Base-by-base conservation (phyloP, 2,113 vertebrate genomes). In the Peucedramus taeniatus region DNA sequence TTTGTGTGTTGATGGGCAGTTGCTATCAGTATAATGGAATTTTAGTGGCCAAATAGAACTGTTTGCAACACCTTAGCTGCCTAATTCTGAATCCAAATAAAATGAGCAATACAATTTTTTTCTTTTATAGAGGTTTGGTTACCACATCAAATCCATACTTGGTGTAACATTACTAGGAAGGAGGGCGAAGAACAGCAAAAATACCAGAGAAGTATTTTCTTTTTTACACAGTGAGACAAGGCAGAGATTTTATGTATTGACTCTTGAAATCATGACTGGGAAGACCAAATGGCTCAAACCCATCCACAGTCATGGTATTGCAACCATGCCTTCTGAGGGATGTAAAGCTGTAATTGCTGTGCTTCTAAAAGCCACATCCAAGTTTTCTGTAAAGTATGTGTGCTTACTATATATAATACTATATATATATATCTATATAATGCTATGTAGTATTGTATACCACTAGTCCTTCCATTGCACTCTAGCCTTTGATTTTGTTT, bases 301-400 rank as follows among this genome's bases (percentile, higher is more conserved):
- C 39, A 50, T 10, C 39, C 9, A 3, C 16, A 71, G 18, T 15
- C 59, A 45, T 18, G n/a, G 33, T 39, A 64, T 5, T 7, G 8
- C 39, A 56, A 9, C 39, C 2, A 0, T 4, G 0, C 8, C 27
- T 54, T 56, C 2, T 9, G 44, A 47, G 37, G 15, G 11, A 3
- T 39, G 17, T 24, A 42, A 49, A 72, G 28, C 35, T 90, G 42
- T 8, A 51, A 23, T 3, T 60, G 27, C 20, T 74, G 8, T 39
- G 26, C 22, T 87, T n/a, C 53, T 42, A 60, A 54, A 33, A 75
- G 23, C 15, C 27, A n/a, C 5, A 28, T 20, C 3, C 18, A 87
- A 31, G 22, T 33, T 54, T 88, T 60, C 51, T 60, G 15, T 47
- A 39, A 59, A 66, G 12, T 26, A 35, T 2, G 3, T 28, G 18